Evolutionary conservation across 2,797 vertebrate species (phyloP).

Genomic region (Tolypeutes matacus): DNA sequence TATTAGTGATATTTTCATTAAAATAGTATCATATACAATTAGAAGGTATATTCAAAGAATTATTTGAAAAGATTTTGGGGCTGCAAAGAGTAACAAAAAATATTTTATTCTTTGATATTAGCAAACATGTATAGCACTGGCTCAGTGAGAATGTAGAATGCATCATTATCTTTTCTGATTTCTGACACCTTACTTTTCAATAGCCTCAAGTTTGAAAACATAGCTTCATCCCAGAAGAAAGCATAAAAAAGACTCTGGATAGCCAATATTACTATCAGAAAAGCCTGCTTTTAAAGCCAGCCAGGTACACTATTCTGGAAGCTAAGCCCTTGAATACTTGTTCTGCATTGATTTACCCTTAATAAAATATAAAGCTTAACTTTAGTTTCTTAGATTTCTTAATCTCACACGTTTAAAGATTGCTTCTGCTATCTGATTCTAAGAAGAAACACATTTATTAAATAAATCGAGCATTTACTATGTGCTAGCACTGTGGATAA

Average conservation of each 20-base stretch:
- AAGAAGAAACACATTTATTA: neutral
- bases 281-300: neutral
- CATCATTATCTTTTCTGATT: neutral
- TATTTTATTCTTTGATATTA: neutral
- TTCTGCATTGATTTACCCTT: neutral
- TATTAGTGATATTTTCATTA: neutral
- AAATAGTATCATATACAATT: neutral
- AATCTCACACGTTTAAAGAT: neutral
- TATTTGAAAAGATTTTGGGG: neutral
- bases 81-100: neutral
- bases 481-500: neutral
- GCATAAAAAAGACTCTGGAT: neutral
- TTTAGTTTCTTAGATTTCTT: neutral
- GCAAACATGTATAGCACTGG: neutral
- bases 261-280: neutral
- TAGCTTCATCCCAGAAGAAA: neutral
- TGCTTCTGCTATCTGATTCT: no score
- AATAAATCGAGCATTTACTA: neutral
- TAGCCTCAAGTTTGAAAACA: neutral
- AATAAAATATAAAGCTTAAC: neutral
- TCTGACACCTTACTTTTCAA: neutral
- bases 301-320: neutral
- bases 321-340: neutral
- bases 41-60: neutral
- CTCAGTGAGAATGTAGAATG: neutral